Conservation (phyloP, 2,888 invertebrate genomes). For the Lepeophtheirus nordmannii region DNA sequence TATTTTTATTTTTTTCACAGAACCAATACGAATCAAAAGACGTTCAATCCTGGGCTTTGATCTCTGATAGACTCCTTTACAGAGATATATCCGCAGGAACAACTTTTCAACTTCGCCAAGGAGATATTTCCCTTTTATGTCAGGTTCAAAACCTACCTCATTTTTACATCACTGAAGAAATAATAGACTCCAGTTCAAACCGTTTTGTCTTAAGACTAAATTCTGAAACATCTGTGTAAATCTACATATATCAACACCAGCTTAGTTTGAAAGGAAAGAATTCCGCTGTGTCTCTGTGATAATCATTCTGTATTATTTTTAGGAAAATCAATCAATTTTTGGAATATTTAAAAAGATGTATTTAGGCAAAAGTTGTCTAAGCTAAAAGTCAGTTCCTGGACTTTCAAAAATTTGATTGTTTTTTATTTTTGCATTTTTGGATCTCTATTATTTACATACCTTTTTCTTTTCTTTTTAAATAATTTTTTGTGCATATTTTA, state of each 20-base stretch:
- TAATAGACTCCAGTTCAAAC: conserved; percentile 87
- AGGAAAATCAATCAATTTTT: too few species aligned
- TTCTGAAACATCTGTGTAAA: conserved; percentile 83
- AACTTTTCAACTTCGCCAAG: conserved; percentile 79
- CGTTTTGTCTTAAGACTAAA: conserved; percentile 83
- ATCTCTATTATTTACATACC: too few species aligned
- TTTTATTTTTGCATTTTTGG: too few species aligned
- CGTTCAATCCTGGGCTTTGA: conserved; percentile 87
- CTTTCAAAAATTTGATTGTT: too few species aligned
- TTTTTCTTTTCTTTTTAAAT: too few species aligned
- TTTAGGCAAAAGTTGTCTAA: too few species aligned
- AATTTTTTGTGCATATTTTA: too few species aligned
- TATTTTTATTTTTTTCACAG: conserved; percentile 13
- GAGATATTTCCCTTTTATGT: conserved; percentile 78
- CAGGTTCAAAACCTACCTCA: conserved; percentile 72
- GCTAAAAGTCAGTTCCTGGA: too few species aligned
- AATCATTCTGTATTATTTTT: too few species aligned
- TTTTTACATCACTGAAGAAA: conserved; percentile 85
- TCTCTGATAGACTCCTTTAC: conserved; percentile 79
- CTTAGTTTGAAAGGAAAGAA: too few species aligned
- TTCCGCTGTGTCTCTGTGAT: too few species aligned
- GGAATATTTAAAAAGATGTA: too few species aligned
- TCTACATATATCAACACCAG: background rate
- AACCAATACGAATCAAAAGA: conserved; percentile 37
- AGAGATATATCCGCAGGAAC: conserved; percentile 65